These are phyloP conservation scores for Lingula anatina DNA, from an alignment of 2,888 invertebrate genomes.

Conservation along the genomic window DNA sequence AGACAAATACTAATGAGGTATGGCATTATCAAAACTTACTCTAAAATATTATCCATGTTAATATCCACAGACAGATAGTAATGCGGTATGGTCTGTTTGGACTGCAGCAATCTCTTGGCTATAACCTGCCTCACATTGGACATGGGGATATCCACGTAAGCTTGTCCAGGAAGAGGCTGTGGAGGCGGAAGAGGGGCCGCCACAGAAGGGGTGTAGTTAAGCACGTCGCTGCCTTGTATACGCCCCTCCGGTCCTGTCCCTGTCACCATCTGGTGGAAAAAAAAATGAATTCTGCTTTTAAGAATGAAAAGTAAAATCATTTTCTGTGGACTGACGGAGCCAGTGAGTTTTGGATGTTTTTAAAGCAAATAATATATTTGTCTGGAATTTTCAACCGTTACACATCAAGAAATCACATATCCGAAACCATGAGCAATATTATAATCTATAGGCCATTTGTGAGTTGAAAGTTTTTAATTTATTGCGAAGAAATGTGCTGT, in stretches of 20 bases:
- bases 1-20: no score
- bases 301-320: neutral
- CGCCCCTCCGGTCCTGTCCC: conserved; percentile 47
- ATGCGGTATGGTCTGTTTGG: conserved; percentile 93
- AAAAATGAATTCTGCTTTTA: conserved; percentile 1
- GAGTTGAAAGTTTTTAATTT: no score
- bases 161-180: conserved; percentile 26
- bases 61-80: conserved; percentile 88
- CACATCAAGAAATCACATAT: no score
- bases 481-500: no score
- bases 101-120: conserved; percentile 79
- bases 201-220: conserved; percentile 36
- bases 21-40: conserved; percentile 53
- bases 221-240: conserved; percentile 41
- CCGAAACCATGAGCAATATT: no score
- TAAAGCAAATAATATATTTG: conserved; percentile 3
- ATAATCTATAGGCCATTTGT: no score
- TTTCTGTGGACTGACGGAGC: no score
- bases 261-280: conserved; percentile 22
- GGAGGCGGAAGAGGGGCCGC: conserved; percentile 52
- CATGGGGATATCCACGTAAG: conserved; percentile 73
- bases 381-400: no score
- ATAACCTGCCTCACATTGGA: conserved; percentile 80
- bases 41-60: conserved; percentile 70
- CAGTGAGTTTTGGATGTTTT: no score